Conservation (phyloP, 1,140 invertebrate genomes). For the Glomeris maerens region DNA sequence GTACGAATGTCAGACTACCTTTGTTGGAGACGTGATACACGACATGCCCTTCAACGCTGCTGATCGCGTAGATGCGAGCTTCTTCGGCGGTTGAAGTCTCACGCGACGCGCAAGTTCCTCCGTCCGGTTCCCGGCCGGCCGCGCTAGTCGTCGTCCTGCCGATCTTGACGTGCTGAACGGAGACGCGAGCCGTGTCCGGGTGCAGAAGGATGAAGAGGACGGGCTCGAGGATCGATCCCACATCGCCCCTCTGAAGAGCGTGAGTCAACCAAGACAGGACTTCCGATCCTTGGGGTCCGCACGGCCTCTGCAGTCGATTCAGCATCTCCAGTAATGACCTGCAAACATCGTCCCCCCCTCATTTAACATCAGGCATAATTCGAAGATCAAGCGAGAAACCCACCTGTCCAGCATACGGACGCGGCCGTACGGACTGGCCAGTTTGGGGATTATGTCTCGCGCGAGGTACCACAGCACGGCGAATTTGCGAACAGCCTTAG, state of each 20-base stretch:
- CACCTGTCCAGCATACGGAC: conserved; percentile 43
- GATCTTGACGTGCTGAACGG: conserved; percentile 68
- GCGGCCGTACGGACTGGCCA: conserved; percentile 34
- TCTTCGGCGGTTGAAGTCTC: conserved; percentile 22
- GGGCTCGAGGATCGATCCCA: conserved; percentile 62
- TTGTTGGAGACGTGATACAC: conserved; percentile 64
- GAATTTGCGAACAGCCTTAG: conserved; percentile 58
- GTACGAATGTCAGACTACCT: no score
- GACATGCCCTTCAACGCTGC: conserved; percentile 68
- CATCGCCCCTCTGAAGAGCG: conserved; percentile 56
- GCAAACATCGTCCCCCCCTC: conserved; percentile 21
- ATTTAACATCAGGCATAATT: not conserved
- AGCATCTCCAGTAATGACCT: conserved; percentile 59
- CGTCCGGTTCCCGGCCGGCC: conserved; percentile 18
- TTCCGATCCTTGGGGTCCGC: conserved; percentile 49
- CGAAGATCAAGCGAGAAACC: conserved; percentile 9
- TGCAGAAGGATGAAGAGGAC: conserved; percentile 62
- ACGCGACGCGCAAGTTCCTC: conserved; percentile 17
- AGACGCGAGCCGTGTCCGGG: conserved; percentile 66
- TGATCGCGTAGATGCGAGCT: conserved; percentile 68
- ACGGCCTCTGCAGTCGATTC: conserved; percentile 57
- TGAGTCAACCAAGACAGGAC: conserved; percentile 58
- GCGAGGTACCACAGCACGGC: conserved; percentile 64
- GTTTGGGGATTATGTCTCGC: conserved; percentile 39
- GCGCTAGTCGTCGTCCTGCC: conserved; percentile 35